Percentiles rank a stretch among this genome's conserved stretches.
These are phyloP conservation scores for Brachyhypopomus occidentalis DNA, from an alignment of 2,113 vertebrate genomes.

Conservation along the genomic window DNA sequence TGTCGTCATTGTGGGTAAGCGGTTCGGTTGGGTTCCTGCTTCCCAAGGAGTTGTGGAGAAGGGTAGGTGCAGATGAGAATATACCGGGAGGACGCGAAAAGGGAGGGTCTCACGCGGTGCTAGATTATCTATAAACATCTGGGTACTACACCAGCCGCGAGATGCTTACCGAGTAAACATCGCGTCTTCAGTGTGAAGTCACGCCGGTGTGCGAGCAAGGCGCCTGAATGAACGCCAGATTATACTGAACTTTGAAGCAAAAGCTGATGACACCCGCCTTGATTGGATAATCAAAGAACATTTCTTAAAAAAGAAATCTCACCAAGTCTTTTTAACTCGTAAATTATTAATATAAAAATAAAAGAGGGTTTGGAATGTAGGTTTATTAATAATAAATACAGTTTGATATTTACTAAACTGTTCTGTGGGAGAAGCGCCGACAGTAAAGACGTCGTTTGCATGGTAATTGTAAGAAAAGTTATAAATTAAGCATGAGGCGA, in stretches of 20 bases:
- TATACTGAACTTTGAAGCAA: background rate
- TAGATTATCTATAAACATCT: slow-evolving; percentile 16
- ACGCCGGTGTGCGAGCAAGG: slow-evolving; percentile 63
- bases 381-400: slow-evolving; percentile 79
- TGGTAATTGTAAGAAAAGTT: slow-evolving; percentile 73
- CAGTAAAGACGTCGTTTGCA: slow-evolving; percentile 75
- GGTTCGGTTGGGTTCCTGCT: slow-evolving; percentile 4
- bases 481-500: slow-evolving; percentile 78
- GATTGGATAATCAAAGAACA: background rate
- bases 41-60: background rate
- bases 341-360: slow-evolving; percentile 72
- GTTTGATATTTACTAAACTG: slow-evolving; percentile 83
- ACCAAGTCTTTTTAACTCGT: slow-evolving; percentile 64
- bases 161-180: slow-evolving; percentile 65
- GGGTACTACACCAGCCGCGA: slow-evolving; percentile 63
- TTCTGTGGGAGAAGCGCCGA: slow-evolving; percentile 70
- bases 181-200: slow-evolving; percentile 64
- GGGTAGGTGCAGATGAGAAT: background rate
- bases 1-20: background rate
- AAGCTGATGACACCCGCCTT: background rate
- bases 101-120: too few relatives aligned
- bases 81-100: too few relatives aligned
- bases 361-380: slow-evolving; percentile 65
- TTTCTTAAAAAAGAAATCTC: background rate
- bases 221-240: slow-evolving; percentile 45